phyloP scores from a whole-genome alignment of 2,113 vertebrate species.

The Acanthisitta chloris region DNA sequence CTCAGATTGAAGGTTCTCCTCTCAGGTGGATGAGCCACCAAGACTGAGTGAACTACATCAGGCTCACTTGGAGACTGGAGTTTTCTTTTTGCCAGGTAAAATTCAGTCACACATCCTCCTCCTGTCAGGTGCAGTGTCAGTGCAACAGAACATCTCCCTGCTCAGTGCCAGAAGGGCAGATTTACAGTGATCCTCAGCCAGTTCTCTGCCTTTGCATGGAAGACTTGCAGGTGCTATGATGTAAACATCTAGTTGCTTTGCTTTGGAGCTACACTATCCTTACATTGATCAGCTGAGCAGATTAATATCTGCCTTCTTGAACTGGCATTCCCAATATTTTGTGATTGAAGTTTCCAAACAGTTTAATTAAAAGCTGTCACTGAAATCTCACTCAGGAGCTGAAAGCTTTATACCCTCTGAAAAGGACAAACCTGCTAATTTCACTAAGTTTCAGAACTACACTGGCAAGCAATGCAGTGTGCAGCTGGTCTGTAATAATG shows the following conservation, averaged over 20 bases:
- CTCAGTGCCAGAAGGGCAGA: background rate
- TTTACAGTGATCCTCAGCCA: background rate
- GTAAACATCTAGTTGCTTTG: background rate
- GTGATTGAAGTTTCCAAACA: background rate
- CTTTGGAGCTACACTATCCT: background rate
- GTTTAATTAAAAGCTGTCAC: background rate
- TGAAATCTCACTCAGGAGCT: background rate
- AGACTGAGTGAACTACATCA: background rate
- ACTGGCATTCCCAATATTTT: background rate
- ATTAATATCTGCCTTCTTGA: background rate
- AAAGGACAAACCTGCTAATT: background rate
- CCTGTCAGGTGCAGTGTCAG: background rate
- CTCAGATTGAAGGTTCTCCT: background rate
- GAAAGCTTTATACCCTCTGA: background rate
- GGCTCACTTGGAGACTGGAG: background rate
- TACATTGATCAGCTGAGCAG: background rate
- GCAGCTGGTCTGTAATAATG: background rate
- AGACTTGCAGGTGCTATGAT: background rate
- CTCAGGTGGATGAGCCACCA: background rate
- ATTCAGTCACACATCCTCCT: background rate
- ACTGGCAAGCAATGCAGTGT: background rate
- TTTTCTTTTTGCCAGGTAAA: background rate
- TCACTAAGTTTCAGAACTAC: background rate
- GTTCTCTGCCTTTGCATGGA: background rate
- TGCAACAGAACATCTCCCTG: background rate